Conservation (phyloP, 2,888 invertebrate genomes). For the Steromphala cineraria region DNA sequence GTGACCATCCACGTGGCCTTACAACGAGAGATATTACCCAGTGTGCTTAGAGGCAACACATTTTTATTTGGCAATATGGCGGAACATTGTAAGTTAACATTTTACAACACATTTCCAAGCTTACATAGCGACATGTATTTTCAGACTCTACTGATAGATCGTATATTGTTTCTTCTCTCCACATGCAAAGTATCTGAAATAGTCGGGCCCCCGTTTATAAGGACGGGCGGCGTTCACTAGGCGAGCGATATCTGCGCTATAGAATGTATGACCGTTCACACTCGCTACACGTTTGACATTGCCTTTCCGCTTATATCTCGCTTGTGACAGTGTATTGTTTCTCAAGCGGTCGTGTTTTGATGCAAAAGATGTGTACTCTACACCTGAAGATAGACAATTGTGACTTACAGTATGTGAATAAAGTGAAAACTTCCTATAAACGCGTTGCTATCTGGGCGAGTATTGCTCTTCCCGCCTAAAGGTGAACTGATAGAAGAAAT, state of each 20-base stretch:
- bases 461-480: neutral
- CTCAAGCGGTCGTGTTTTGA: neutral
- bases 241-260: neutral
- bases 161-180: neutral
- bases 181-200: constrained; percentile 19
- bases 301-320: neutral
- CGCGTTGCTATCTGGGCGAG: neutral
- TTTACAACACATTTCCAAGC: constrained; percentile 9
- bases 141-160: constrained; percentile 1
- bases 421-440: neutral
- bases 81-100: constrained; percentile 62
- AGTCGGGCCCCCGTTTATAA: neutral
- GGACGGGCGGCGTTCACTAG: neutral
- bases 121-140: neutral
- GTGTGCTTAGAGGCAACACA: constrained; percentile 40
- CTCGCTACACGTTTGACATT: neutral
- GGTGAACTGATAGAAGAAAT: neutral
- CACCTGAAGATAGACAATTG: neutral
- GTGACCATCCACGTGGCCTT: constrained; percentile 47
- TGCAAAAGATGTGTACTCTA: neutral
- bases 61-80: constrained; percentile 64
- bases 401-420: neutral
- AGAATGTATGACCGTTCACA: neutral
- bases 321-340: neutral
- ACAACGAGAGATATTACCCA: constrained; percentile 40